These are phyloP conservation scores for Nesospiza acunhae DNA, from an alignment of 2,113 vertebrate species.

Conservation along the genomic window DNA sequence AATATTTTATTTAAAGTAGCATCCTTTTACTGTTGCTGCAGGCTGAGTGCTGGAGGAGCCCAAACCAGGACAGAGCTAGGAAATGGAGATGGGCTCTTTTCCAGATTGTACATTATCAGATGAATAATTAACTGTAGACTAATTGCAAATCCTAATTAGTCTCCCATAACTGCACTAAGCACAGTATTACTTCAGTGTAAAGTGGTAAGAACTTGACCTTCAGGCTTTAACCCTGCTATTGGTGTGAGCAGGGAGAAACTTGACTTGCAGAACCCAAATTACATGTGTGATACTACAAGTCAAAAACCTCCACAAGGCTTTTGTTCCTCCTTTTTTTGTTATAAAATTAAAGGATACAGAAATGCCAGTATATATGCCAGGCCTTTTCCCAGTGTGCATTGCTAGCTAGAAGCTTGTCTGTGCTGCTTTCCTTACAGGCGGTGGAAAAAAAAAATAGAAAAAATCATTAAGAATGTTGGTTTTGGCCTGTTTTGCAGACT, in stretches of 20 bases:
- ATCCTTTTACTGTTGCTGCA: not conserved
- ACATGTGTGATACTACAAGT: not conserved
- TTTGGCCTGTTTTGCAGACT: not conserved
- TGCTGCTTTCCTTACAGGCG: not conserved
- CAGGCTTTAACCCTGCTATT: not conserved
- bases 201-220: not conserved
- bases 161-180: not conserved
- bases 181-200: not conserved
- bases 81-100: slow-evolving; percentile 21
- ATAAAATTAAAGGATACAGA: rapidly evolving
- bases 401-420: too few species aligned
- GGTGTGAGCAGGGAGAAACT: not conserved
- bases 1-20: not conserved
- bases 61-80: not conserved
- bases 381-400: rapidly evolving
- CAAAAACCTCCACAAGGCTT: not conserved
- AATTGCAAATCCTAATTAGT: slow-evolving; percentile 47
- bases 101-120: slow-evolving; percentile 39
- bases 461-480: not conserved
- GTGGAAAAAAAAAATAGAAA: not conserved
- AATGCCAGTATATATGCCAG: rapidly evolving
- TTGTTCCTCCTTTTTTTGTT: not conserved
- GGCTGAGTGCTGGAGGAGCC: not conserved
- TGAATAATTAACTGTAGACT: slow-evolving; percentile 58
- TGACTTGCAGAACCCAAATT: not conserved